phyloP scores from a whole-genome alignment of 2,888 invertebrate genomes.

The Cerceris ruficornis region DNA sequence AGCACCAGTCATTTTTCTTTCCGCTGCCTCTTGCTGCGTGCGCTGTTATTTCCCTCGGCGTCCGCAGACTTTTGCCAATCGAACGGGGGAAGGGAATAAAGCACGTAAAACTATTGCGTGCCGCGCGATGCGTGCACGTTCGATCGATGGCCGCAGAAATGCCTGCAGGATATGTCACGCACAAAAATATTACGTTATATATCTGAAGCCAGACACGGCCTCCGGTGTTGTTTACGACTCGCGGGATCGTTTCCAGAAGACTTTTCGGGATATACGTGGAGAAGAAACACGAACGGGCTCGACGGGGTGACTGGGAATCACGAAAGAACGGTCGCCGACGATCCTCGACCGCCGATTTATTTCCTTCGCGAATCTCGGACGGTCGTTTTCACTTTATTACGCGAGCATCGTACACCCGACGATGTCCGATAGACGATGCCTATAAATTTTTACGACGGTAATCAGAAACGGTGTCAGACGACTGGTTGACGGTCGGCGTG shows the following conservation, averaged over 20 bases:
- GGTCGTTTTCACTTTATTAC: slow-evolving; percentile 69
- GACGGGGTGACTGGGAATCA: slow-evolving; percentile 69
- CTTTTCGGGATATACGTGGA: slow-evolving; percentile 68
- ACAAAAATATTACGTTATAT: slow-evolving; percentile 78
- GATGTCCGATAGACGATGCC: slow-evolving; percentile 46
- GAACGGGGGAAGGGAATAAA: slow-evolving; percentile 11
- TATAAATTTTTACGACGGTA: slow-evolving; percentile 67
- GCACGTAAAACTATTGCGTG: slow-evolving; percentile 52
- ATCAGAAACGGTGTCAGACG: slow-evolving; percentile 56
- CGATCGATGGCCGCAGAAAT: slow-evolving; percentile 74
- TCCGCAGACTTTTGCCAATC: not conserved
- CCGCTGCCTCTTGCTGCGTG: slow-evolving; percentile 13
- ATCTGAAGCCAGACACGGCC: slow-evolving; percentile 73
- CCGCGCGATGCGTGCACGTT: slow-evolving; percentile 66
- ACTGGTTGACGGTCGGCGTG: slow-evolving; percentile 45
- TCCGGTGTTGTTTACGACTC: slow-evolving; percentile 77
- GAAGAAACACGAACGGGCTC: slow-evolving; percentile 55
- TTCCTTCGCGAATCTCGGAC: slow-evolving; percentile 61
- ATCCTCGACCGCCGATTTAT: slow-evolving; percentile 62
- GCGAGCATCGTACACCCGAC: slow-evolving; percentile 51
- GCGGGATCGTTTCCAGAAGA: slow-evolving; percentile 78
- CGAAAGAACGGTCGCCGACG: slow-evolving; percentile 58
- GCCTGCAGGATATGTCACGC: slow-evolving; percentile 76
- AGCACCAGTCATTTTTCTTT: slow-evolving; percentile 28
- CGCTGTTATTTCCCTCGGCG: not conserved